These are phyloP conservation scores for Tetrax tetrax DNA, from an alignment of 2,113 vertebrate species.

Conservation along the genomic window DNA sequence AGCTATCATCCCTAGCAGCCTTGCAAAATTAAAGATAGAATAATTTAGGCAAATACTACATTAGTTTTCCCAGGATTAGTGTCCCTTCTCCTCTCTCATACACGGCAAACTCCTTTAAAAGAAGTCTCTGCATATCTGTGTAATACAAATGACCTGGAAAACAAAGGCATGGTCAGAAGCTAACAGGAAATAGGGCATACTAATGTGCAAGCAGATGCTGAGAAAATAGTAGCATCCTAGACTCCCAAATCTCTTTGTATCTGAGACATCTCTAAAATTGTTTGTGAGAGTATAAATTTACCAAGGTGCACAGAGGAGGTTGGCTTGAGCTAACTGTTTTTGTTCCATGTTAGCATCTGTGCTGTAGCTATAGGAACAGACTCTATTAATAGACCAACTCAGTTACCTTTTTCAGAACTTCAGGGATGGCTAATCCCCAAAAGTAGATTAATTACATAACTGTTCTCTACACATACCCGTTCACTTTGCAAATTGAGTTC, in stretches of 20 bases:
- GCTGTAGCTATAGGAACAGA: constrained; percentile 2
- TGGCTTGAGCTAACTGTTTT: neutral
- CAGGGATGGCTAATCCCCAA: neutral
- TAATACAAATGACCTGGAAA: neutral
- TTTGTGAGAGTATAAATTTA: neutral
- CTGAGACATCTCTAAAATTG: neutral
- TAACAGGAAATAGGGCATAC: neutral
- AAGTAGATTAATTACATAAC: constrained; percentile 60
- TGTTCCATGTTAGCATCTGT: neutral
- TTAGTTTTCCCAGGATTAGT: neutral
- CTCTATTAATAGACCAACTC: constrained; percentile 54
- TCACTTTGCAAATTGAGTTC: neutral
- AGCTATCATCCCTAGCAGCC: neutral
- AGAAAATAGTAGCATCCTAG: neutral
- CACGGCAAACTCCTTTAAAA: neutral
- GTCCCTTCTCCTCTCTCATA: neutral
- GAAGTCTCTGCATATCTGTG: neutral
- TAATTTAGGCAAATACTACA: neutral
- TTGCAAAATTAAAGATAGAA: neutral
- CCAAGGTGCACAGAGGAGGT: neutral
- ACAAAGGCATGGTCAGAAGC: neutral
- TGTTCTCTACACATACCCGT: neutral
- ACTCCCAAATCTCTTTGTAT: neutral
- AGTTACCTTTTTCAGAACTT: constrained; percentile 59
- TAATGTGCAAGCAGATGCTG: neutral